Base-by-base conservation (phyloP, 92 coral and sea anemone species). In the Desmophyllum pertusum region DNA sequence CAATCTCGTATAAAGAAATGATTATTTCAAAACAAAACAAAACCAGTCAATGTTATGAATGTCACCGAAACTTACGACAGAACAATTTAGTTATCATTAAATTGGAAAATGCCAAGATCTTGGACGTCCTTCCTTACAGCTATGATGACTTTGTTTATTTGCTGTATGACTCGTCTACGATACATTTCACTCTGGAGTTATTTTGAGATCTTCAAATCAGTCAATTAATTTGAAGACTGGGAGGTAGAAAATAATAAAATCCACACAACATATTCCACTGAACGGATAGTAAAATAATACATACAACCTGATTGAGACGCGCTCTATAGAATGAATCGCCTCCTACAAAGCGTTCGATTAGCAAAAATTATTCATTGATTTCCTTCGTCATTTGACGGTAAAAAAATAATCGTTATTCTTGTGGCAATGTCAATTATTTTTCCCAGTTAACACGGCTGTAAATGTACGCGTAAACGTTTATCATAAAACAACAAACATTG, bases 1-100 rank as follows among this genome's bases (percentile, higher is more conserved):
- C 57, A 77, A 84, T 62, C 82, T 73, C 83, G 74, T 85, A 75
- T 42, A 3, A 27, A 40, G 48, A 76, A 75, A 87, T 82, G 42
- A 84, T 55, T 53, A 57, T 51, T 61, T 48, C 23, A 38, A 55
- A 67, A 50, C 76, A 80, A 80, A 67, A 51, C 84, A 68, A 68
- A 69, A 19, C 67, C 5, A 66, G 48, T 45, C 30, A 35, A 36
- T n/a, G n/a, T n/a, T n/a, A n/a, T 36, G 42, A 67, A 37, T 33
- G 73, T 67, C 18, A 67, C 36, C 73, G 73, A 67, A 9, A 17
- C 42, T 36, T 67, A 36, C 25, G 25, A 67, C 43, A 15, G 73
- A 19, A 38, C 40, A 67, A 35, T 67, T 33, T 19, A 67, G 42
- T 67, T 38, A 67, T 33, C 42, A 35, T 67, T 33, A 67, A 15